These are phyloP conservation scores for Eulithis testata DNA, from an alignment of 2,888 invertebrate species.

Conservation along the genomic window DNA sequence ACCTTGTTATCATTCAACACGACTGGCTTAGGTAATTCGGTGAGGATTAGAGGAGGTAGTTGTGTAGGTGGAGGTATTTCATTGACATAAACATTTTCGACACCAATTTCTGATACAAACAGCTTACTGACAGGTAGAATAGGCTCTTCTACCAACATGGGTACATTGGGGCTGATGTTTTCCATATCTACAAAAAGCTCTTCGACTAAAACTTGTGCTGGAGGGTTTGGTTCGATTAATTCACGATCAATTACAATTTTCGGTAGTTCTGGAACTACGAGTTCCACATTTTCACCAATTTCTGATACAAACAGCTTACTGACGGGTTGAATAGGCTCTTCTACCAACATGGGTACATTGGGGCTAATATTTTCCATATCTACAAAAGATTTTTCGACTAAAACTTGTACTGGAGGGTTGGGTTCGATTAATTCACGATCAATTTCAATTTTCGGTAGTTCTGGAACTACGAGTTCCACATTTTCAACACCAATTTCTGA, in stretches of 20 bases:
- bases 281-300: no score
- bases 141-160: conserved; percentile 25
- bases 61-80: conserved; percentile 38
- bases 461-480: conserved; percentile 19
- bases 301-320: conserved; percentile 24
- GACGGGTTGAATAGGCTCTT: conserved; percentile 17
- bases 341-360: conserved; percentile 19
- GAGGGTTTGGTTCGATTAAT: not conserved
- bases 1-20: conserved; percentile 30
- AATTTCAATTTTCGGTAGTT: conserved; percentile 31
- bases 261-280: conserved; percentile 17
- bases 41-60: conserved; percentile 33
- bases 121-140: conserved; percentile 11
- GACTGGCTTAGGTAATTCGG: conserved; percentile 24
- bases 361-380: conserved; percentile 20
- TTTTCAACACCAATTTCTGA: conserved; percentile 20
- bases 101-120: conserved; percentile 9
- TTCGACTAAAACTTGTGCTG: not conserved
- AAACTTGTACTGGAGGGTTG: conserved; percentile 8
- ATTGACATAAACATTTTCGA: conserved; percentile 11
- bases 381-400: conserved; percentile 1
- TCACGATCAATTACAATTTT: conserved; percentile 12
- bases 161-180: conserved; percentile 22
- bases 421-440: not conserved
- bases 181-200: conserved; percentile 13